Conservation (phyloP, 2,113 vertebrate genomes). For the Nyctereutes procyonoides region DNA sequence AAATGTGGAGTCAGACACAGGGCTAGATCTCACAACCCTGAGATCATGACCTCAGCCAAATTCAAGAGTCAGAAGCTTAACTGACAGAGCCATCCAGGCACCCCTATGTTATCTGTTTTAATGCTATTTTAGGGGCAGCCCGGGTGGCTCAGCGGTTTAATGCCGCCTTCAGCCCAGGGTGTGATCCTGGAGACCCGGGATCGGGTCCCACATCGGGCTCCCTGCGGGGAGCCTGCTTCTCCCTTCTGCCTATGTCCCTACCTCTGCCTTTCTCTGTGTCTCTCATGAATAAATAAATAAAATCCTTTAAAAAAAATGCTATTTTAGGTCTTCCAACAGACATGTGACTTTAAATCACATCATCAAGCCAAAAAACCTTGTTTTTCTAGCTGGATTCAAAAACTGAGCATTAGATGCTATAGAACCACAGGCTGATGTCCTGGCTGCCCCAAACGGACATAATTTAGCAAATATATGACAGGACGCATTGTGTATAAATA, state of each 20-base stretch:
- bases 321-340: constrained; percentile 36
- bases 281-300: no score
- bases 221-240: no score
- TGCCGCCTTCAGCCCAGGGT: no score
- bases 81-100: neutral
- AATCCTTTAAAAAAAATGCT: no score
- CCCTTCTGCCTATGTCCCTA: no score
- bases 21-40: neutral
- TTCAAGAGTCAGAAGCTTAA: neutral
- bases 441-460: neutral
- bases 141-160: no score
- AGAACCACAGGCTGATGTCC: neutral
- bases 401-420: neutral
- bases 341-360: neutral
- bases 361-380: neutral
- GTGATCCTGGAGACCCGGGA: no score
- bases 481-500: neutral
- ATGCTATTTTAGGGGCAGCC: constrained; percentile 14
- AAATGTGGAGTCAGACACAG: neutral
- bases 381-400: neutral
- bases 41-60: neutral
- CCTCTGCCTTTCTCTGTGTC: no score
- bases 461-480: neutral
- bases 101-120: neutral
- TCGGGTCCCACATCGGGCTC: no score